Evolutionary conservation across 2,113 vertebrate genomes (phyloP).

Genomic region (Ammospiza nelsoni): DNA sequence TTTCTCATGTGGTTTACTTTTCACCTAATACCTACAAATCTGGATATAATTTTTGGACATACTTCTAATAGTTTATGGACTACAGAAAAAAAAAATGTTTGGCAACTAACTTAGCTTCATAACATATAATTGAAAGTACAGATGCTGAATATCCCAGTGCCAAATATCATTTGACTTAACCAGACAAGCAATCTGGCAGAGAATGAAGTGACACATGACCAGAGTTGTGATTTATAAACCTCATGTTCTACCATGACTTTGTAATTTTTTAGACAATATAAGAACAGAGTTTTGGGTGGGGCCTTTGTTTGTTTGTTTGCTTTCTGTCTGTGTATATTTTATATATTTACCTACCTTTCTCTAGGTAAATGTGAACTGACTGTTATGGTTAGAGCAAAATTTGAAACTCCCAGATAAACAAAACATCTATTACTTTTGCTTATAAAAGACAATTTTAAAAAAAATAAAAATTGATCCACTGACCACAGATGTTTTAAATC

Average conservation of each 20-base stretch:
- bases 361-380: neutral
- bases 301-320: accelerated
- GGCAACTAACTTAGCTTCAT: neutral
- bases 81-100: neutral
- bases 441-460: neutral
- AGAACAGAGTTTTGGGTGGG: neutral
- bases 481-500: neutral
- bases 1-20: neutral
- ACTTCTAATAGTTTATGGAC: neutral
- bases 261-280: neutral
- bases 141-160: neutral
- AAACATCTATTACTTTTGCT: neutral
- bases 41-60: neutral
- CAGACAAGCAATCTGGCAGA: neutral
- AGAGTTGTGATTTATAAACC: neutral
- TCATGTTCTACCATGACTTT: accelerated
- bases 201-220: neutral
- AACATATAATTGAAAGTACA: neutral
- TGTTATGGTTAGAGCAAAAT: neutral
- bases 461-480: neutral
- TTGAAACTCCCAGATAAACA: neutral
- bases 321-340: too few relatives aligned
- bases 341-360: neutral
- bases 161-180: neutral
- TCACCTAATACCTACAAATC: neutral